Percentiles rank a stretch among this genome's conserved stretches.
These are phyloP conservation scores for Drosophila arawakana DNA, from an alignment of 1,140 invertebrate species.

Conservation along the genomic window DNA sequence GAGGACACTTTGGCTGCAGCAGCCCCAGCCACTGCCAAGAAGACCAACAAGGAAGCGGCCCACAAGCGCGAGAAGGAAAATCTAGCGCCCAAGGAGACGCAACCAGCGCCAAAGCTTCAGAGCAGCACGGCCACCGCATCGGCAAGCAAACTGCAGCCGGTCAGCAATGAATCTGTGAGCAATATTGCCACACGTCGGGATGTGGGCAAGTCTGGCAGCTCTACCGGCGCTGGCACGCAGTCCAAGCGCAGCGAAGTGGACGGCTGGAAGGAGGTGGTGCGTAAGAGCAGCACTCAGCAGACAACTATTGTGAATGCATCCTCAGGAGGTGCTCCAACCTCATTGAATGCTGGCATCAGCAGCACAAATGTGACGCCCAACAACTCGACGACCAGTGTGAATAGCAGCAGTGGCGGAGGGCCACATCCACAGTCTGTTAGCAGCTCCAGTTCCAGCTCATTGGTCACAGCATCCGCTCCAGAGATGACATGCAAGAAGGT, in stretches of 20 bases:
- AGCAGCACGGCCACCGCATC: slow-evolving; percentile 17
- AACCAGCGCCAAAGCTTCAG: slow-evolving; percentile 44
- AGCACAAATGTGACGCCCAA: slow-evolving; percentile 38
- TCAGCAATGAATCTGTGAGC: slow-evolving; percentile 53
- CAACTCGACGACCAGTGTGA: slow-evolving; percentile 35
- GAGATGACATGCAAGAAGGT: slow-evolving; percentile 89
- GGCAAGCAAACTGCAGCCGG: slow-evolving; percentile 42
- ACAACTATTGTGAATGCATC: slow-evolving; percentile 21
- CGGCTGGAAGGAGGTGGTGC: slow-evolving; percentile 98
- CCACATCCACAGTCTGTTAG: slow-evolving; percentile 52
- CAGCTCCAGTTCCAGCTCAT: slow-evolving; percentile 45
- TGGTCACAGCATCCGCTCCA: slow-evolving; percentile 27
- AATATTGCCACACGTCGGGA: slow-evolving; percentile 52
- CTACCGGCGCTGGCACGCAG: neutral
- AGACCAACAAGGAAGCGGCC: slow-evolving; percentile 48
- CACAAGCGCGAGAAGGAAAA: slow-evolving; percentile 84
- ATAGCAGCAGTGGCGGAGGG: slow-evolving; percentile 20
- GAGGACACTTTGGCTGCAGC: slow-evolving; percentile 45
- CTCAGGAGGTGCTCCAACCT: neutral
- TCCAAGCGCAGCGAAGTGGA: slow-evolving; percentile 89
- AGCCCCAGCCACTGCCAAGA: slow-evolving; percentile 37
- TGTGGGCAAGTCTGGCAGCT: slow-evolving; percentile 21
- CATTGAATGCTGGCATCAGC: neutral
- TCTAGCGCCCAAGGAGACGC: slow-evolving; percentile 77
- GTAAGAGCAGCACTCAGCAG: slow-evolving; percentile 88